phyloP scores from a whole-genome alignment of 2,888 invertebrate genomes.

The Meloe dianella region DNA sequence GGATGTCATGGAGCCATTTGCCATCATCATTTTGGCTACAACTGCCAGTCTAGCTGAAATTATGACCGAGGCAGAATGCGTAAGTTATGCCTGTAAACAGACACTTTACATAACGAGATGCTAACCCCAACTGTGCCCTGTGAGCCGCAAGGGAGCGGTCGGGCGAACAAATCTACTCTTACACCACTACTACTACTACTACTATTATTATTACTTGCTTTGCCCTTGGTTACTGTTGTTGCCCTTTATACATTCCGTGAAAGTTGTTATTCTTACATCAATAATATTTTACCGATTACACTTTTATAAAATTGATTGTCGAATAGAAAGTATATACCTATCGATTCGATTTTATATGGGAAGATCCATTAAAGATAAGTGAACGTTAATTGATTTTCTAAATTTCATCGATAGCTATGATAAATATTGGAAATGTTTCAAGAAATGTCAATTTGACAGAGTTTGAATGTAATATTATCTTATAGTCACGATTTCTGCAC shows the following conservation, averaged over 20 bases:
- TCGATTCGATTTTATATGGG: background rate
- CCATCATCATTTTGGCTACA: conserved; percentile 55
- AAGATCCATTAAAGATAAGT: background rate
- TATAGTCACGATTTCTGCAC: conserved; percentile 58
- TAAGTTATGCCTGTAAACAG: conserved; percentile 60
- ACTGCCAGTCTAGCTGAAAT: conserved; percentile 51
- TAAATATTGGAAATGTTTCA: conserved; percentile 40
- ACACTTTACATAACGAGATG: conserved; percentile 61
- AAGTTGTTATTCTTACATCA: background rate
- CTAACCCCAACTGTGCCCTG: conserved; percentile 54
- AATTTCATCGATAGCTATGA: conserved; percentile 26
- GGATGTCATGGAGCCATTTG: conserved; percentile 54
- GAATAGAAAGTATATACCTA: background rate
- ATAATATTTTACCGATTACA: background rate
- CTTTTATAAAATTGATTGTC: background rate
- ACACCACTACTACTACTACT: background rate
- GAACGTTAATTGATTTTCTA: conserved; percentile 29
- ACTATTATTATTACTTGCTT: no score
- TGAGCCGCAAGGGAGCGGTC: conserved; percentile 39
- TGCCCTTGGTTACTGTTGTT: background rate
- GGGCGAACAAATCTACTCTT: conserved; percentile 36
- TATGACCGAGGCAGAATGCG: conserved; percentile 55
- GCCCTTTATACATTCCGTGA: background rate
- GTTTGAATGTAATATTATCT: conserved; percentile 50
- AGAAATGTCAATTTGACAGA: conserved; percentile 40